Evolutionary conservation across 2,113 vertebrate genomes (phyloP).

Genomic region (Meles meles): DNA sequence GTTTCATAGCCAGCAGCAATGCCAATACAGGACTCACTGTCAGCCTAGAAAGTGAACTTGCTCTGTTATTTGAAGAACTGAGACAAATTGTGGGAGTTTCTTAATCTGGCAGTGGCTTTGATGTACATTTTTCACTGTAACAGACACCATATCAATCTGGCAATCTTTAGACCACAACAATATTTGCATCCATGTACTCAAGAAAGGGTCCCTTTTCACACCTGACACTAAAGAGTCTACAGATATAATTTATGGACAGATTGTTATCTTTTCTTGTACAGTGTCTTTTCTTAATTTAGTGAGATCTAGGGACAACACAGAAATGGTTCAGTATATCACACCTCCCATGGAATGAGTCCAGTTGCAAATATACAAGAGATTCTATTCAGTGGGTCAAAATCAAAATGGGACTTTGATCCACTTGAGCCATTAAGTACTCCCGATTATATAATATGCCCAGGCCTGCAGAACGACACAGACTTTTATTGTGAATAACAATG

Average conservation of each 20-base stretch:
- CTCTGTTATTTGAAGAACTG: not conserved
- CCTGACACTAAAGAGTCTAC: not conserved
- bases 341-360: not conserved
- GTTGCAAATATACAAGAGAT: not conserved
- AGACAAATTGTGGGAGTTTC: not conserved
- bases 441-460: not conserved
- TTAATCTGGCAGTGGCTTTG: not conserved
- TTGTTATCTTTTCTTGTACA: not conserved
- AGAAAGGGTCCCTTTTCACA: not conserved
- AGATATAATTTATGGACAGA: not conserved
- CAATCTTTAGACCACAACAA: not conserved
- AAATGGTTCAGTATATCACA: not conserved
- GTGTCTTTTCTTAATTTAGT: not conserved
- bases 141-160: not conserved
- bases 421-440: too few relatives aligned
- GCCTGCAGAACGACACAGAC: not conserved
- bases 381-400: not conserved
- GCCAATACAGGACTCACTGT: not conserved
- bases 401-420: too few relatives aligned
- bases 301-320: not conserved
- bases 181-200: not conserved
- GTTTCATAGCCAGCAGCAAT: not conserved
- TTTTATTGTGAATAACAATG: not conserved
- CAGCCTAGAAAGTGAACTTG: not conserved
- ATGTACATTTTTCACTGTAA: not conserved